Evolutionary conservation across 2,113 vertebrate species (phyloP), one percentile per base, ranked within the genome.

Genomic region (Platysternon megacephalum): DNA sequence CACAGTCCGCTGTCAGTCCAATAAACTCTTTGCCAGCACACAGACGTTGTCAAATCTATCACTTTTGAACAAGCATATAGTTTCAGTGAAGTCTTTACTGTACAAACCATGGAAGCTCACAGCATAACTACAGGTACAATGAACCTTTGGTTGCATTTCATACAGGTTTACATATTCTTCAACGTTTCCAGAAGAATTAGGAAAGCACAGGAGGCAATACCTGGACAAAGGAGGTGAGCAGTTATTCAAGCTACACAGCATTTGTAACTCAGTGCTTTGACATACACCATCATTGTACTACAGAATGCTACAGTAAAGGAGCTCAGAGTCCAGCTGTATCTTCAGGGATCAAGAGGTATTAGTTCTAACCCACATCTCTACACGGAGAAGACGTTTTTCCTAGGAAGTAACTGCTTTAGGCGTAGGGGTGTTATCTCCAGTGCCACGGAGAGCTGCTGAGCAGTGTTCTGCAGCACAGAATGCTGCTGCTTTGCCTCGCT

Each of bases 241-340:
- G 89, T 94, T 94, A 94, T 94, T 94, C 85, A 94, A 94, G 89
- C 89, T 86, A 88, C 93, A 94, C 93, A 94, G 84, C 51, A 79
- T 82, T 76, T 72, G 79, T 58, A 76, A 82, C 48, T 82, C 84
- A 93, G 85, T 28, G 32, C 53, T 85, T 53, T 22, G 85, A 53
- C 9, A n/a, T 29, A 74, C 84, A 28, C 72, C 49, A 44, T 53
- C 65, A 39, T 86, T 74, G 32, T 52, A 28, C 84, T 32, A 35
- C 79, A 2, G 79, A 10, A 1, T 10, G 32, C 48, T 22, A n/a
- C 79, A 51, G 17, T 17, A 19, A 8, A 2, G 22, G 8, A 19
- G 13, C 48, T 32, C 9, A 80, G 79, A 46, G 28, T 52, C 79
- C 79, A n/a, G 29, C 32, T 48, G 16, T 11, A 16, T 72, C 49